Conservation (phyloP, 2,888 invertebrate species). For the Trissoscelio sp. region DNA sequence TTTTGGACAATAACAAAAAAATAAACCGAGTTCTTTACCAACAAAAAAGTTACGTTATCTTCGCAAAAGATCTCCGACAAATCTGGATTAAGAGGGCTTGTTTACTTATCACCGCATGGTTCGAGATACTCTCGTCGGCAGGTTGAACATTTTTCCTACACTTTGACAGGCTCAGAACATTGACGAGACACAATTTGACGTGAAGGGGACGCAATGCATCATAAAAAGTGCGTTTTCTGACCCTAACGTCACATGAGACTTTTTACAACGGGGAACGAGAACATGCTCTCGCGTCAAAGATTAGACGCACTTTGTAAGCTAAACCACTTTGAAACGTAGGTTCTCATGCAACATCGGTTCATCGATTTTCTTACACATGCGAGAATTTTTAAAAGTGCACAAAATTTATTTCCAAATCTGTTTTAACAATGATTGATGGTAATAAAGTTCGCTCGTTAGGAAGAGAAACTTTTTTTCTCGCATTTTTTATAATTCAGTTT, state of each 20-base stretch:
- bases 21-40: background rate
- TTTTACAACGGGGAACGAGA: conserved; percentile 77
- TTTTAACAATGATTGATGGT: conserved; percentile 47
- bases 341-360: conserved; percentile 24
- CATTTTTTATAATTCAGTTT: conserved; percentile 6
- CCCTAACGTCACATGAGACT: conserved; percentile 65
- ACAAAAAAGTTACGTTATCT: conserved; percentile 45
- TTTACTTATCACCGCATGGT: conserved; percentile 35
- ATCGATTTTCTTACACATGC: conserved; percentile 50
- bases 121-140: conserved; percentile 10
- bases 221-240: conserved; percentile 70
- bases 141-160: conserved; percentile 48
- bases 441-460: conserved; percentile 24
- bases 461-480: background rate
- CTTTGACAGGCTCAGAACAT: conserved; percentile 75
- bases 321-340: conserved; percentile 37
- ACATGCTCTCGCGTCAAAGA: conserved; percentile 46
- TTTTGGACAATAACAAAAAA: conserved; percentile 35
- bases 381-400: conserved; percentile 11
- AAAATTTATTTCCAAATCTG: conserved; percentile 13
- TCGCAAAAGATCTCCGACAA: conserved; percentile 7
- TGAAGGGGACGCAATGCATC: conserved; percentile 74
- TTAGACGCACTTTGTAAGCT: conserved; percentile 45
- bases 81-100: conserved; percentile 37
- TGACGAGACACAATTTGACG: conserved; percentile 79